These are phyloP conservation scores for Porites cylindrica DNA, from an alignment of 92 coral and sea anemone species.

Conservation along the genomic window DNA sequence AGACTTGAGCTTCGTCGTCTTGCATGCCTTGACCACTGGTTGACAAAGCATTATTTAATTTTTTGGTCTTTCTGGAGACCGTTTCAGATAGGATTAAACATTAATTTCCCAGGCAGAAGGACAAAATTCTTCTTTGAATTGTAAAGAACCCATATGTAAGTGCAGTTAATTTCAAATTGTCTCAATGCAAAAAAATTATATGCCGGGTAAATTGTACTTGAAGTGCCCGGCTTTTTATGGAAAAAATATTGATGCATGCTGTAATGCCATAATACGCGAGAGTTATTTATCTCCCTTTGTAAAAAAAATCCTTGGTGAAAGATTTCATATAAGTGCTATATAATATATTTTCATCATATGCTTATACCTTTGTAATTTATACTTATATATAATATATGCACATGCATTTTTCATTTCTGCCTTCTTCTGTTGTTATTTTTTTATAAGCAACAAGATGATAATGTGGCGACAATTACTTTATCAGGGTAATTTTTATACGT, in stretches of 20 bases:
- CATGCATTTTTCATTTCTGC: constrained; percentile 26
- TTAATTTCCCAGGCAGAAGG: constrained; percentile 2
- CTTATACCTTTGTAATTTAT: constrained; percentile 61
- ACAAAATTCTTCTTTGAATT: background rate
- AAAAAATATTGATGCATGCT: constrained; percentile 22
- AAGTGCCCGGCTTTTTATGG: constrained; percentile 18
- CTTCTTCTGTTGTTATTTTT: constrained; percentile 45
- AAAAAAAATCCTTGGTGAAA: constrained; percentile 33
- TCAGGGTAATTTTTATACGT: constrained; percentile 51
- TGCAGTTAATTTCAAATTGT: constrained; percentile 25
- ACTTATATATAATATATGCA: constrained; percentile 62
- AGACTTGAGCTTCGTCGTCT: background rate
- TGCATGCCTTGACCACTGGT: background rate
- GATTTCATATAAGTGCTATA: constrained; percentile 58
- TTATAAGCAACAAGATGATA: constrained; percentile 25
- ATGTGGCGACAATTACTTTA: constrained; percentile 20
- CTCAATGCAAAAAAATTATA: constrained; percentile 9
- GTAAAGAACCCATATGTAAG: background rate
- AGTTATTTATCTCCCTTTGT: constrained; percentile 47
- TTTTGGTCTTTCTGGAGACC: background rate
- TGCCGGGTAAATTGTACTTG: background rate
- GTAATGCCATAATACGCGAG: constrained; percentile 9
- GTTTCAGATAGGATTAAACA: background rate
- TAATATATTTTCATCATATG: constrained; percentile 61
- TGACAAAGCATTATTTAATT: background rate